phyloP scores from a whole-genome alignment of 2,797 vertebrate species.

The Erethizon dorsatum region DNA sequence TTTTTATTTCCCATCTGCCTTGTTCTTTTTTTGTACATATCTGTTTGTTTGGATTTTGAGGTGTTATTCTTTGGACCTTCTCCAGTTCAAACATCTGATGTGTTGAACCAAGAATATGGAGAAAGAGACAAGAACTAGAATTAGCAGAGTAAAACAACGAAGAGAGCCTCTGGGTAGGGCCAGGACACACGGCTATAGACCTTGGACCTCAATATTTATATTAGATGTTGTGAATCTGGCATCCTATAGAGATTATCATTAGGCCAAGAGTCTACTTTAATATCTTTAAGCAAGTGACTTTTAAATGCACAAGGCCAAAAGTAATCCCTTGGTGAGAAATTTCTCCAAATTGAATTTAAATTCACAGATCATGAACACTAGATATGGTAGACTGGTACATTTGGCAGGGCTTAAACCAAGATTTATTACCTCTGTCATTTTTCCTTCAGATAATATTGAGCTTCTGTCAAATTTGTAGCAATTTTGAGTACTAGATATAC shows the following conservation, averaged over 20 bases:
- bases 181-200: neutral
- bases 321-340: conserved; percentile 47
- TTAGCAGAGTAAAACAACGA: conserved; percentile 44
- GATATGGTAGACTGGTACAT: neutral
- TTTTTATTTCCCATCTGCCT: conserved; percentile 63
- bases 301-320: conserved; percentile 56
- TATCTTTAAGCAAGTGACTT: conserved; percentile 43
- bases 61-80: conserved; percentile 32
- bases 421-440: conserved; percentile 32
- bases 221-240: conserved; percentile 19
- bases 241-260: neutral
- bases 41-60: conserved; percentile 32
- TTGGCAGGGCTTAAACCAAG: conserved; percentile 38
- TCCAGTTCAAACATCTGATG: conserved; percentile 57
- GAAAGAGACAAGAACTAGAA: conserved; percentile 58
- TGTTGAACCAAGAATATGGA: conserved; percentile 31
- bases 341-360: conserved; percentile 53
- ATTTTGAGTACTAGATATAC: conserved; percentile 18
- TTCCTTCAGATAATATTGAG: conserved; percentile 21
- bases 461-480: neutral
- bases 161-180: neutral
- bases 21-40: conserved; percentile 52
- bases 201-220: conserved; percentile 21
- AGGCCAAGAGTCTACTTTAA: conserved; percentile 25
- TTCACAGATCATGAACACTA: neutral